Base-by-base conservation (phyloP, 2,113 vertebrate species). In the Eulacestoma nigropectus region DNA sequence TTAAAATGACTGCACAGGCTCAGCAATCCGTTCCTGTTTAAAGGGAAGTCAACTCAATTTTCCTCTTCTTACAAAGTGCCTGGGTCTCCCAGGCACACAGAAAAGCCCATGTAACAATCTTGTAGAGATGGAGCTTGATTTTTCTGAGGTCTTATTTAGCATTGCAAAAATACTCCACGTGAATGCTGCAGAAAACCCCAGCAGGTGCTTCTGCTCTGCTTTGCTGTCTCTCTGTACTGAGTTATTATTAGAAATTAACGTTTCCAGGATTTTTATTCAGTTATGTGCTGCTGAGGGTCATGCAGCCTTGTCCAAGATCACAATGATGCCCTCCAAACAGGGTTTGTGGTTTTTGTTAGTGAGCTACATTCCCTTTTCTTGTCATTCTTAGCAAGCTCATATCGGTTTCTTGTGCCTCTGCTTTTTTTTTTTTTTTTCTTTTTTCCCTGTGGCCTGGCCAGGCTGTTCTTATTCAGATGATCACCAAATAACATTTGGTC, bases 1-100 rank as follows among this genome's bases (percentile, higher is more conserved):
- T 2, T 11, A 2, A 63, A 53, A 33, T 39, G 84, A 87, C 81
- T 63, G 18, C 7, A 3, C 56, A 23, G 35, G 39, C 77, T 67
- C 77, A 46, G 42, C 77, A 63, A n/a, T 59, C 84, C 17, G 0
- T 19, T 55, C 77, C 90, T 84, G 60, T 74, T 84, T 32, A 23
- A n/a, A 39, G 87, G 41, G 27, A 93, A 97, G 81, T 60, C 92
- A 91, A 21, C 65, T 91, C 75, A 50, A 89, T 89, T 94, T 60
- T 37, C 44, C 10, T 52, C 44, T 7, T 7, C 39, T 49, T 13
- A 1, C 56, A 1, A 9, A 50, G 65, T 5, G 60, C 23, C 73
- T 22, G 52, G 52, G 33, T 84, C 89, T 92, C 87, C 39, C 32
- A 50, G 87, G 91, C 73, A 42, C 32, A 2, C 50, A 33, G 9